Conservation (phyloP, 2,797 vertebrate species). For the Pseudomugil gertrudae region DNA sequence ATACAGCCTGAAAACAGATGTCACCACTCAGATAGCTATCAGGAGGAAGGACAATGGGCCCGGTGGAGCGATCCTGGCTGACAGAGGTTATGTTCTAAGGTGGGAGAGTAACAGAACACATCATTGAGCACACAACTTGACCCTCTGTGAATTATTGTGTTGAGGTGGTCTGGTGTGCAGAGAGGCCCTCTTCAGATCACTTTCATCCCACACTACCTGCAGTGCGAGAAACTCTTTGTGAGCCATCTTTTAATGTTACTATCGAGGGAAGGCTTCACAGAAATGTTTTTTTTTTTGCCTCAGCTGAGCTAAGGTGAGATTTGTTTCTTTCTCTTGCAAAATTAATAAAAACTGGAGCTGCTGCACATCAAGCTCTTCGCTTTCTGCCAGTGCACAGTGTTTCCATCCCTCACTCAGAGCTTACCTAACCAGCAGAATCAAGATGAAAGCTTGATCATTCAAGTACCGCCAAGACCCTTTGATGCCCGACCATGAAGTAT, state of each 20-base stretch:
- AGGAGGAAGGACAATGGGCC: constrained; percentile 53
- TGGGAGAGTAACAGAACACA: constrained; percentile 59
- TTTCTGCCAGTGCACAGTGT: constrained; percentile 45
- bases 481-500: constrained; percentile 71
- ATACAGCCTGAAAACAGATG: constrained; percentile 67
- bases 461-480: constrained; percentile 60
- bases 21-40: constrained; percentile 48
- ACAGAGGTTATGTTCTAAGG: constrained; percentile 61
- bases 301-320: constrained; percentile 18
- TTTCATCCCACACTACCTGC: constrained; percentile 58
- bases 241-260: constrained; percentile 18
- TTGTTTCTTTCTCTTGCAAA: constrained; percentile 26
- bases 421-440: constrained; percentile 66
- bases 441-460: constrained; percentile 71
- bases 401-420: constrained; percentile 65
- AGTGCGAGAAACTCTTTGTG: constrained; percentile 24
- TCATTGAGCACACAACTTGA: constrained; percentile 52
- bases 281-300: constrained; percentile 22
- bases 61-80: constrained; percentile 46
- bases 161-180: constrained; percentile 40
- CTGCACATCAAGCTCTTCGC: constrained; percentile 24
- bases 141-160: constrained; percentile 60
- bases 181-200: constrained; percentile 51
- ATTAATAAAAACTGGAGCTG: constrained; percentile 30
- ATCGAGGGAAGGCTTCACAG: constrained; percentile 30